These are phyloP conservation scores for Drosophila albomicans DNA, from an alignment of 1,140 invertebrate species.

Conservation along the genomic window DNA sequence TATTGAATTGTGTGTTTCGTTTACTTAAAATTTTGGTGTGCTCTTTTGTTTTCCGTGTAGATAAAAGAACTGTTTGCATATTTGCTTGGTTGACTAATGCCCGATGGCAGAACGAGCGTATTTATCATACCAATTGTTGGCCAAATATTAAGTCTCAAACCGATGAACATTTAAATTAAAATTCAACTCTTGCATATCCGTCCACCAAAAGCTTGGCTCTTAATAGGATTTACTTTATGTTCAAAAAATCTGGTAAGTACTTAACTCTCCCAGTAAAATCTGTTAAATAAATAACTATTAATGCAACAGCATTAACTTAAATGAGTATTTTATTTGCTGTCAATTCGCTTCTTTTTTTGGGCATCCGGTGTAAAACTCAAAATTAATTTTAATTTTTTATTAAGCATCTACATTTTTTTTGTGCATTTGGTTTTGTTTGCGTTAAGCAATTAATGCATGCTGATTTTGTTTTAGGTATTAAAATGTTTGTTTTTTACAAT, in stretches of 20 bases:
- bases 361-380: not conserved
- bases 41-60: slow-evolving; percentile 18
- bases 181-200: slow-evolving; percentile 26
- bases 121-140: slow-evolving; percentile 17
- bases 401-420: not conserved
- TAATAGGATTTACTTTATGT: slow-evolving; percentile 31
- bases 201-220: slow-evolving; percentile 13
- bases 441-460: not conserved
- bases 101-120: slow-evolving; percentile 5
- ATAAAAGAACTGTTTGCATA: slow-evolving; percentile 38
- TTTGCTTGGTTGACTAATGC: slow-evolving; percentile 27
- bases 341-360: slow-evolving; percentile 6
- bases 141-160: slow-evolving; percentile 21
- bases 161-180: slow-evolving; percentile 1
- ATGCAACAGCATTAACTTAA: too few relatives aligned
- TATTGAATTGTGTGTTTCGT: slow-evolving; percentile 32
- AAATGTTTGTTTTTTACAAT: not conserved
- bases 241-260: slow-evolving; percentile 33
- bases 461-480: not conserved
- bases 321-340: not conserved
- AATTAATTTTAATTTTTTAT: slow-evolving; percentile 12
- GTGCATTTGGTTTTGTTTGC: not conserved
- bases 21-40: slow-evolving; percentile 19
- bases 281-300: not conserved
- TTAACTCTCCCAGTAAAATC: not conserved